Evolutionary conservation across 2,797 vertebrate species (phyloP), one percentile per base, ranked within the genome.

Genomic region (Microctenopoma stevenorrisi): DNA sequence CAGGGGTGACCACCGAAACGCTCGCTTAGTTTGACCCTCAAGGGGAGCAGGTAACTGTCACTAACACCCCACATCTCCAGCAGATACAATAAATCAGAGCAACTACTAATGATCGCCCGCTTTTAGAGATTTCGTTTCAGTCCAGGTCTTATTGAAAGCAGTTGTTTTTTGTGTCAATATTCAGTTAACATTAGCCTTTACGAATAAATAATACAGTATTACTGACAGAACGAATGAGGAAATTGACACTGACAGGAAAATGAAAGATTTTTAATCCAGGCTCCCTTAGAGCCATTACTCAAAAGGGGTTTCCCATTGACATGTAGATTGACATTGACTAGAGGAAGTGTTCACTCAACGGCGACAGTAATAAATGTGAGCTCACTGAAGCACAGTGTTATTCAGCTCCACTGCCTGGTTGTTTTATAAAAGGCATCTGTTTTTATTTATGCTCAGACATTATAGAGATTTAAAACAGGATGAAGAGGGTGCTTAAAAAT

Each of bases 401-500:
- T 90, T 89, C 74, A 62, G 75, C 83, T 75, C 83, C 61, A 66
- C 79, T 76, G 82, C 72, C 69, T 60, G 8, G 44, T 85, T 79
- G 79, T 81, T 90, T 91, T 75, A 87, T 86, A 88, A 92, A 88
- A 91, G 76, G 82, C 87, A 87, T 91, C 87, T 87, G 85, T 90
- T 92, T 90, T 91, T 89, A 92, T 94, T 91, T 91, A 88, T 91
- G 83, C 69, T 76, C 62, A 26, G 61, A 90, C 78, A 87, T 92
- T 88, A 90, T 84, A 82, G 76, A 81, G 86, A 89, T 85, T 86
- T 87, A 86, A 89, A 91, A 87, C 22, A 33, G 73, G 72, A 88
- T 91, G 74, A 90, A 87, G 81, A 66, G 57, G 76, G 86, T 64
- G 88, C 79, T 93, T 94, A 94, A 94, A 94, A 94, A 94, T 93